Evolutionary conservation across 2,888 invertebrate genomes (phyloP).

Genomic region (Deladenus siricidicola): DNA sequence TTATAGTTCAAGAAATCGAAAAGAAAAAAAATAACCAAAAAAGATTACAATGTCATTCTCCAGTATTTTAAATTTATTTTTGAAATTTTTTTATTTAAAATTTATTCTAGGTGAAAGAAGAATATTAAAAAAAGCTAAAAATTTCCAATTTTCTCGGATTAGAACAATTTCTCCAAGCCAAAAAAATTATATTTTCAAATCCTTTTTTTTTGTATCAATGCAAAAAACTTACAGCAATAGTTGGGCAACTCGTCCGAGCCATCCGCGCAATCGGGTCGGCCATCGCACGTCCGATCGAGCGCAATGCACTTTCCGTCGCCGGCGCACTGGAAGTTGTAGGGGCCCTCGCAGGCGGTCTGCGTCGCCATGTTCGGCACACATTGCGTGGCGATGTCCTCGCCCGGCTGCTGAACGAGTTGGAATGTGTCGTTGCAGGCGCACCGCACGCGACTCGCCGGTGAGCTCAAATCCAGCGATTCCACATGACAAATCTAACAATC

Average conservation of each 20-base stretch:
- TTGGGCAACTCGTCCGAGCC: conserved; percentile 88
- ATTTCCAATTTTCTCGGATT: background rate
- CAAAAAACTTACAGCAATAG: conserved; percentile 39
- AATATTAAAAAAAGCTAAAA: too few species aligned
- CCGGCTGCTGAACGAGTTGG: conserved; percentile 68
- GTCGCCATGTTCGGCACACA: conserved; percentile 34
- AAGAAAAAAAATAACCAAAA: too few species aligned
- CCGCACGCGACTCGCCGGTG: conserved; percentile 61
- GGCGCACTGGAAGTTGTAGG: conserved; percentile 52
- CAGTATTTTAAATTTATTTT: background rate
- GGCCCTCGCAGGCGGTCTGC: conserved; percentile 36
- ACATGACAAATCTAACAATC: conserved; percentile 29
- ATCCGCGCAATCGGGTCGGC: conserved; percentile 90
- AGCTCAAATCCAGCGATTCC: conserved; percentile 33
- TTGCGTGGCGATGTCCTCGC: conserved; percentile 46
- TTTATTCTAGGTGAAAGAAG: background rate
- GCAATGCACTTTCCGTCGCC: conserved; percentile 66
- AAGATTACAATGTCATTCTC: too few species aligned
- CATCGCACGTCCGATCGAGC: conserved; percentile 69
- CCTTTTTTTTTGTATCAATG: background rate
- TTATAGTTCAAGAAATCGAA: too few species aligned
- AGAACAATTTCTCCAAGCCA: too few species aligned
- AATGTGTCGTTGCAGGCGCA: conserved; percentile 80
- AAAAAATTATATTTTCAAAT: background rate
- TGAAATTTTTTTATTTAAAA: background rate